Evolutionary conservation across 2,888 invertebrate genomes (phyloP).

Genomic region (Lucinisca nassula): DNA sequence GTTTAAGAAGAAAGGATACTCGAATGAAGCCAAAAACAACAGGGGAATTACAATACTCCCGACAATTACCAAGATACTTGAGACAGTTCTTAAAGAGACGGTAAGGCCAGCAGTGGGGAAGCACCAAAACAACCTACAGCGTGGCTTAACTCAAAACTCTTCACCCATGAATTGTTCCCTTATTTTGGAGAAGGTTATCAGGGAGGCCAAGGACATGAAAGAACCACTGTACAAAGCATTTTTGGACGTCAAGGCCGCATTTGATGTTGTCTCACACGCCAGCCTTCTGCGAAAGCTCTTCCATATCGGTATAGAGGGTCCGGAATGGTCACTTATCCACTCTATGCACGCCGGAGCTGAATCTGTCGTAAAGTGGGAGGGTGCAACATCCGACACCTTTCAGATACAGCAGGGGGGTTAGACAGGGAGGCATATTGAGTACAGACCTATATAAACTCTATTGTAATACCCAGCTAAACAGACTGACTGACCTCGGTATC

Average conservation of each 20-base stretch:
- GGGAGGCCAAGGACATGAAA: background rate
- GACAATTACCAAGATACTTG: constrained; percentile 11
- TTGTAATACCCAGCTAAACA: constrained; percentile 1
- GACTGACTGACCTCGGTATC: background rate
- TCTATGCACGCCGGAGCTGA: background rate
- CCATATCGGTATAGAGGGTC: constrained; percentile 21
- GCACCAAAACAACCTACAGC: background rate
- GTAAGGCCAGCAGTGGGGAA: background rate
- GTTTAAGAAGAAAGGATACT: constrained; percentile 31
- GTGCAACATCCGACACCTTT: background rate
- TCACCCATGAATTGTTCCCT: constrained; percentile 23
- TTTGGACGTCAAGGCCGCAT: constrained; percentile 42
- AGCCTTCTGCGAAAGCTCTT: constrained; percentile 24
- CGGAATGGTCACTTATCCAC: background rate
- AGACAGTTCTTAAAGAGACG: constrained; percentile 1
- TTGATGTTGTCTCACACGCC: constrained; percentile 31
- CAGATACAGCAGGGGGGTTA: constrained; percentile 2
- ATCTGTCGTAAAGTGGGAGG: constrained; percentile 1
- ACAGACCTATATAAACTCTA: constrained; percentile 33
- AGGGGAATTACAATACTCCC: constrained; percentile 37
- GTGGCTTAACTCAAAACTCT: constrained; percentile 15
- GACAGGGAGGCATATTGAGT: constrained; percentile 26
- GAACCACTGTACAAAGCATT: background rate
- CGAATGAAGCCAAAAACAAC: background rate
- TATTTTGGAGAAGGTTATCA: constrained; percentile 21